Base-by-base conservation (phyloP, 2,888 invertebrate species). In the Lagria hirta region DNA sequence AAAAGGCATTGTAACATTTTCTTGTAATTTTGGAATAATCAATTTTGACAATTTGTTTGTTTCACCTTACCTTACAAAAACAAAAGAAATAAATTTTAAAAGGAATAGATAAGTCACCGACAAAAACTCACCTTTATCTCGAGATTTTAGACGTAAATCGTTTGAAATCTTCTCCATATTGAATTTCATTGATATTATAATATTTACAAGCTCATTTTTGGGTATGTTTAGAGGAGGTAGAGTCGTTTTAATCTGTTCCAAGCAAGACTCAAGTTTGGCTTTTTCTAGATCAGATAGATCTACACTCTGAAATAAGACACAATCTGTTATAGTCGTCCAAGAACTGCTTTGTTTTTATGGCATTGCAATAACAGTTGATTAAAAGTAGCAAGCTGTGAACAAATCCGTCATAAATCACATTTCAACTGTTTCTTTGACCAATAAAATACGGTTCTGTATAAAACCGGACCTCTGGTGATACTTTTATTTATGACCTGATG, bases 221-320 rank as follows among this genome's bases (percentile, higher is more conserved):
- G 90, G 76, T 5, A 86, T 73, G 26, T 23, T 52, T 0, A 83
- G 75, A 36, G 89, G 86, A 3, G 91, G 93, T 32, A 93, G 75
- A 4, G 90, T 81, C 65, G 84, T 83, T 43, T 85, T 81, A 18
- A 95, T 78, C 64, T 86, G 84, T 60, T 92, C 91, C 36, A 93
- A 75, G 59, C 94, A 93, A 0, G 90, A 89, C 65, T 84, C 81
- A 1, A 95, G 74, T 63, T 83, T 83, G 0, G 81, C 84, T 72
- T 82, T 81, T 37, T 88, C 85, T 1, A 82, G 66, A 45, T 88
- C 86, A 27, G 76, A 76, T 12, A 75, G 38, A 30, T 57, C 49
- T 15, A 16, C n/a, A 4, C n/a, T n/a, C n/a, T n/a, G n/a, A n/a
- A n/a, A n/a, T n/a, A n/a, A n/a, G n/a, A n/a, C n/a, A n/a, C n/a